Evolutionary conservation across 1,140 invertebrate genomes (phyloP), one percentile per base, ranked within the genome.

Genomic region (Sogatella furcifera): DNA sequence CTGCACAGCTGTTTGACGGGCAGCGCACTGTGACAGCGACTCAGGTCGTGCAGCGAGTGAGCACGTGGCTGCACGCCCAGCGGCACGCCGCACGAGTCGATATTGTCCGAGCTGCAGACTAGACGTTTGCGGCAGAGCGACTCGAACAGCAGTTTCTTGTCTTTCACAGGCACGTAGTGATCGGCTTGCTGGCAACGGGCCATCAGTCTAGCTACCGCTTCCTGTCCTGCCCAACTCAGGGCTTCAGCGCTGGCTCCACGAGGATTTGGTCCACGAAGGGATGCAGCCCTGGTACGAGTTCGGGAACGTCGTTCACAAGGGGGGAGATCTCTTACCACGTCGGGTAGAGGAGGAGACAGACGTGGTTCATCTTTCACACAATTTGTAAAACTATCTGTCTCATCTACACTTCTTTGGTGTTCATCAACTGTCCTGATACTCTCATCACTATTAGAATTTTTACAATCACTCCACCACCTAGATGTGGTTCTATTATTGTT

Each of bases 81-180:
- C 5, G 69, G 62, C 0, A 73, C 69, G 8, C 34, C 28, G n/a
- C 41, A 49, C 21, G 21, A 15, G 21, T 22, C 21, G 9, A 49
- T 49, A 34, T 60, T 60, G 17, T 60, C 59, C 34, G 44, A 28
- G 38, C 59, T 60, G 44, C 19, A 38, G 15, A 60, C 57, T 13
- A 59, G 52, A 6, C 44, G 22, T 75, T 62, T 52, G 77, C 76
- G 44, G 19, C 79, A 80, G 14, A 82, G 66, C 0, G 79, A 79
- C 63, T 83, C 81, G 63, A 83, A 83, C 6, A 83, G 68, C 0
- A 79, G 76, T 1, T 81, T 69, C 64, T 82, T 82, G 62, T 82
- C 80, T 57, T 76, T 76, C 0, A 83, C 81, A 0, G 81, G 79
- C 5, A 82, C 80, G 66, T 81, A 82, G 49, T 73, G 78, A 52